Base-by-base conservation (phyloP, 2,113 vertebrate genomes). In the Actenoides hombroni region DNA sequence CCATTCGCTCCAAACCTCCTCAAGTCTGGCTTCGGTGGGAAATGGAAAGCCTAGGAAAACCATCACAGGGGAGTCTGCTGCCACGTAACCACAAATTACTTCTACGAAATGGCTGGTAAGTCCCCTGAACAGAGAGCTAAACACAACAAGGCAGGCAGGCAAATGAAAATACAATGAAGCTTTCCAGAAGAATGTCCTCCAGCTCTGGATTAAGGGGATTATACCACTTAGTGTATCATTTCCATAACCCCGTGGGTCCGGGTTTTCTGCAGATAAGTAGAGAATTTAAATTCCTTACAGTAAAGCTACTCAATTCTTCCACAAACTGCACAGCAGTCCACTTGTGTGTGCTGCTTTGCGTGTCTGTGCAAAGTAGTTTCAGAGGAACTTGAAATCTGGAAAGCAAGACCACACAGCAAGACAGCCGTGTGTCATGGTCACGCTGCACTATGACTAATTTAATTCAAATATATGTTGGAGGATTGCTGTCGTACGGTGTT, bases 191-290 rank as follows among this genome's bases (percentile, higher is more conserved):
- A 92, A 91, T 8, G 49, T 93, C 69, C 85, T 84, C 92, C 81
- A 90, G 14, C 81, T 89, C 83, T 65, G 68, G 78, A 90, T 96
- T 96, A 94, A 76, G 74, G 75, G 88, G 80, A 92, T 96, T 95
- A 96, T 64, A 48, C 67, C 69, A 84, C 59, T 91, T 92, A 68
- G 86, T 54, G 56, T 17, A 92, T 44, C 49, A 69, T 76, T 94
- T 97, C 31, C 65, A 49, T 85, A 88, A 95, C 37, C 76, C 42
- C 77, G 70, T n/a, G 81, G 39, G 84, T 69, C 48, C 78, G 93
- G 25, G 70, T 80, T 92, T 93, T 95, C 77, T 87, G 71, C 37
- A 91, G 92, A 42, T 90, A 95, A 94, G 37, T 13, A n/a, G 70
- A 82, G 64, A 94, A 94, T 49, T 90, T 29, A 90, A 93, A 96